Evolutionary conservation across 1,140 invertebrate genomes (phyloP).

Genomic region (Solenopsis invicta): DNA sequence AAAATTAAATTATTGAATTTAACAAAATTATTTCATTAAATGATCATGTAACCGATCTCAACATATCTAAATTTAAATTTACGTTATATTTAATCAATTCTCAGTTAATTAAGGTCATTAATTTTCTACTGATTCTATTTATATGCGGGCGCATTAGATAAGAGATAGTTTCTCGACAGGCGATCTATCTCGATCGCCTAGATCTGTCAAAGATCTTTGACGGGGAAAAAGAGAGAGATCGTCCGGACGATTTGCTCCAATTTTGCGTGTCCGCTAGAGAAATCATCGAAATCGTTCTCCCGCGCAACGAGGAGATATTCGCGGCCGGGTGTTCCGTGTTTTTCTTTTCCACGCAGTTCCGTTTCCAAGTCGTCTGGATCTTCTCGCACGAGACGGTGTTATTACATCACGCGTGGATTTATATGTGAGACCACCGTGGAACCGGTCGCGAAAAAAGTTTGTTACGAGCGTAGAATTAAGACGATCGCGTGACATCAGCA

Average conservation of each 20-base stretch:
- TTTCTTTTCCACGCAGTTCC: background rate
- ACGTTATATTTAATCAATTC: background rate
- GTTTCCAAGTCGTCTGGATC: slow-evolving; percentile 60
- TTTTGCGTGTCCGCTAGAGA: slow-evolving; percentile 8
- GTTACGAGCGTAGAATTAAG: slow-evolving; percentile 62
- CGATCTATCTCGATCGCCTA: background rate
- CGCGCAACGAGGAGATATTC: slow-evolving; percentile 21
- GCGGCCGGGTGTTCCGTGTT: background rate
- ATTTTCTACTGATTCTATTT: background rate
- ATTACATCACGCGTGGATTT: slow-evolving; percentile 72
- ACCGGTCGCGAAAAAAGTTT: slow-evolving; percentile 72
- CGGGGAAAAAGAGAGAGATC: slow-evolving; percentile 13
- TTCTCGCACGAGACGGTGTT: slow-evolving; percentile 31
- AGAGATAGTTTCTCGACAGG: background rate
- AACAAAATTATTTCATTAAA: background rate
- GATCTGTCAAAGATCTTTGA: background rate
- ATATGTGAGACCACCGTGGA: slow-evolving; percentile 65
- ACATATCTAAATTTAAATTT: background rate
- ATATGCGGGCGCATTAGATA: background rate
- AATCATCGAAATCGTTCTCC: background rate
- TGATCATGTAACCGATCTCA: background rate
- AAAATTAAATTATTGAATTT: slow-evolving; percentile 3
- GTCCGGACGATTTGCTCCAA: slow-evolving; percentile 11
- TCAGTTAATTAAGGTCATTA: background rate
- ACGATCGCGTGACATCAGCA: slow-evolving; percentile 19